These are phyloP conservation scores for Leptinotarsa tumamoca DNA, from an alignment of 2,888 invertebrate genomes.

Conservation along the genomic window DNA sequence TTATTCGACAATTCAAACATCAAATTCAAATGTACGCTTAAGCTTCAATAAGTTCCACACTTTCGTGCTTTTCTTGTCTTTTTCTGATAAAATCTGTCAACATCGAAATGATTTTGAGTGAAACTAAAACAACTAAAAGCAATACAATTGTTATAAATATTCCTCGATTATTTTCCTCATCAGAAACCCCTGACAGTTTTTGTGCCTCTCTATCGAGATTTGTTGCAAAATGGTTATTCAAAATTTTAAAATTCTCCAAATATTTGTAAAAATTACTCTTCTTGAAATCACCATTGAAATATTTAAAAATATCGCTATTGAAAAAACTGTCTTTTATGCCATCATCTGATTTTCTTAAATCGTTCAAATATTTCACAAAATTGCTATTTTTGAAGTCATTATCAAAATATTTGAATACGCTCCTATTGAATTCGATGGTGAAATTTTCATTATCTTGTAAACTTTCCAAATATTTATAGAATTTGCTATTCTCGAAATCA, in stretches of 20 bases:
- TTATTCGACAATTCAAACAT: neutral
- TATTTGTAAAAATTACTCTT: slow-evolving; percentile 28
- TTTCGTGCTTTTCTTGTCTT: neutral
- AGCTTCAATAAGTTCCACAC: neutral
- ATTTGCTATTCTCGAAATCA: slow-evolving; percentile 33
- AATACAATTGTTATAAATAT: neutral
- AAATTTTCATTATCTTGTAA: slow-evolving; percentile 22
- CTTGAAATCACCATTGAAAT: slow-evolving; percentile 30
- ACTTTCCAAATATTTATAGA: slow-evolving; percentile 31
- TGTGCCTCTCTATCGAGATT: neutral
- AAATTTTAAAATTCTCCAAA: slow-evolving; percentile 15
- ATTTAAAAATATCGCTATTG: slow-evolving; percentile 29
- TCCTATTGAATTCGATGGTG: slow-evolving; percentile 23
- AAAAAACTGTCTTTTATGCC: slow-evolving; percentile 1
- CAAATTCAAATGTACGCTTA: neutral
- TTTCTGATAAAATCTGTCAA: neutral
- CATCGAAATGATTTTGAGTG: neutral
- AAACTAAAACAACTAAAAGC: neutral
- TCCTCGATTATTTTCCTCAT: neutral
- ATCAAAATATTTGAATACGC: slow-evolving; percentile 30
- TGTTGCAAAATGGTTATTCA: neutral
- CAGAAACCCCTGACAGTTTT: neutral
- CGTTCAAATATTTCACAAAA: slow-evolving; percentile 29
- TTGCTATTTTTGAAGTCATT: slow-evolving; percentile 27
- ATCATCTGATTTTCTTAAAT: slow-evolving; percentile 19